Percentiles rank a stretch among this genome's conserved stretches.
phyloP scores from a whole-genome alignment of 23 tunicate species.

The Styela clava region DNA sequence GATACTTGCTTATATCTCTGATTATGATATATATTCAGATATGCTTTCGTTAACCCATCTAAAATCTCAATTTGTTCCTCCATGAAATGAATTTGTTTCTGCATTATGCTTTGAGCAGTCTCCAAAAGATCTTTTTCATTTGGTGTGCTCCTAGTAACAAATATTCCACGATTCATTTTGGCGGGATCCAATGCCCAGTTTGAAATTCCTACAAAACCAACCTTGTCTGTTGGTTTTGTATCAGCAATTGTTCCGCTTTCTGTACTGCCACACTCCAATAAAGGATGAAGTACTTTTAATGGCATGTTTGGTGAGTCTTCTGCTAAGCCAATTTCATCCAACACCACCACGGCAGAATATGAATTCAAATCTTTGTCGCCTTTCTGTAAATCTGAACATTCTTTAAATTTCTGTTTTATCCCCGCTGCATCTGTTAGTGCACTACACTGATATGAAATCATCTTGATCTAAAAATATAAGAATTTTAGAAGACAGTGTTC shows the following conservation, averaged over 20 bases:
- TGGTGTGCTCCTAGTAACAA: slow-evolving; percentile 58
- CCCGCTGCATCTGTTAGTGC: slow-evolving; percentile 60
- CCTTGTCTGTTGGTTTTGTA: slow-evolving; percentile 23
- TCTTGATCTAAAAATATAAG: slow-evolving; percentile 26
- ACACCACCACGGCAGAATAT: slow-evolving; percentile 56
- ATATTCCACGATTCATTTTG: slow-evolving; percentile 66
- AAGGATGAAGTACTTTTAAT: slow-evolving; percentile 53
- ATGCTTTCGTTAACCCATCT: slow-evolving; percentile 30
- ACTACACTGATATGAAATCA: slow-evolving; percentile 66
- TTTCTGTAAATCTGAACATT: slow-evolving; percentile 50
- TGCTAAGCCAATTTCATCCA: slow-evolving; percentile 69
- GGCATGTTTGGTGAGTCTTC: slow-evolving; percentile 81
- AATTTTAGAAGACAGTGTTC: not conserved
- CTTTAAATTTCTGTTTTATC: slow-evolving; percentile 41
- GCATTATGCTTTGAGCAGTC: slow-evolving; percentile 49
- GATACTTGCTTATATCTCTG: not conserved
- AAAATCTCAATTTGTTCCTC: not conserved
- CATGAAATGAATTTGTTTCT: slow-evolving; percentile 24
- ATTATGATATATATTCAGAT: slow-evolving; percentile 30
- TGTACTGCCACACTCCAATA: slow-evolving; percentile 46
- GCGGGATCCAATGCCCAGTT: slow-evolving; percentile 76
- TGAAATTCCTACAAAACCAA: slow-evolving; percentile 70
- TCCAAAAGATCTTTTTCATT: slow-evolving; percentile 26
- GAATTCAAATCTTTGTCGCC: slow-evolving; percentile 27
- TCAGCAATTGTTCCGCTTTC: slow-evolving; percentile 13